These are phyloP conservation scores for Ganaspis brasiliensis DNA, from an alignment of 2,888 invertebrate genomes.

Conservation along the genomic window DNA sequence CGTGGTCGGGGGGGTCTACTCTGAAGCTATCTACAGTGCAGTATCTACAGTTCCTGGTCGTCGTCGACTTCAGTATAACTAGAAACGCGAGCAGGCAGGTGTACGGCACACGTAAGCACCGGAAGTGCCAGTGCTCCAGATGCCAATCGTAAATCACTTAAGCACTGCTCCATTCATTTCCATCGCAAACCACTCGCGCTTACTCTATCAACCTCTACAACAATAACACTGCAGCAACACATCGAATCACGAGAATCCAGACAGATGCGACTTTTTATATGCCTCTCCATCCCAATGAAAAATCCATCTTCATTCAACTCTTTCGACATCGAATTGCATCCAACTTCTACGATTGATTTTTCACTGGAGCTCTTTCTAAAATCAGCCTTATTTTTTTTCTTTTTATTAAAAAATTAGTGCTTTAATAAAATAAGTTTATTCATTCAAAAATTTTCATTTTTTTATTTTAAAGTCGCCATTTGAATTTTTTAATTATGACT, in stretches of 20 bases:
- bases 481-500: too few relatives aligned
- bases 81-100: conserved; percentile 31
- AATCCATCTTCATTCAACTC: conserved; percentile 26
- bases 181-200: conserved; percentile 36
- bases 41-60: conserved; percentile 8
- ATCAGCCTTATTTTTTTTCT: too few relatives aligned
- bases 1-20: conserved; percentile 63
- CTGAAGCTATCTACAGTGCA: conserved; percentile 30
- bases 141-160: conserved; percentile 40
- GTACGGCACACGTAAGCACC: conserved; percentile 36
- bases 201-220: conserved; percentile 25
- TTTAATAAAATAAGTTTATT: not conserved
- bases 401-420: too few relatives aligned
- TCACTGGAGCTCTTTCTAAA: too few relatives aligned
- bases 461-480: too few relatives aligned
- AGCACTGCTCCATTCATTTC: conserved; percentile 41
- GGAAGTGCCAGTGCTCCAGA: conserved; percentile 39
- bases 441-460: too few relatives aligned
- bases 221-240: conserved; percentile 12
- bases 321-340: not conserved
- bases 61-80: conserved; percentile 5
- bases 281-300: not conserved
- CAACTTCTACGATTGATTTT: not conserved
- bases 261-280: not conserved
- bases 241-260: not conserved